These are phyloP conservation scores for Clepsis dumicolana DNA, from an alignment of 2,888 invertebrate genomes.

Conservation along the genomic window DNA sequence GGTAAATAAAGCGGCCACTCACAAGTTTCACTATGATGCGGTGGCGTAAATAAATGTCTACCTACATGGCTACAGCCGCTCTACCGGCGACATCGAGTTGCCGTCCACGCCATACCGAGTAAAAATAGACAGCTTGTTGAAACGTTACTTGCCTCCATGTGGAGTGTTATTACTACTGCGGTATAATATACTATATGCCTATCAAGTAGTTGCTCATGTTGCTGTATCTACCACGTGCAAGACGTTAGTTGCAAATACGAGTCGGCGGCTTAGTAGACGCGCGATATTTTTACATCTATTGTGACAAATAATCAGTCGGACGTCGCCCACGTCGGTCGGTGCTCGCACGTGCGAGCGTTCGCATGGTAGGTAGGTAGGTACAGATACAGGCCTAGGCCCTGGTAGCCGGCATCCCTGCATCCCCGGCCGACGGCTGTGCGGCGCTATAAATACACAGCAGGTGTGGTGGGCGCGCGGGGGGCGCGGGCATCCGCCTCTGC, in stretches of 20 bases:
- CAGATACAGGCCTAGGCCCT: conserved; percentile 68
- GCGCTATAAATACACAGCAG: conserved; percentile 85
- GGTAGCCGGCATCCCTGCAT: conserved; percentile 79
- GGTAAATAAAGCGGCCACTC: neutral
- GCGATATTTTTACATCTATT: conserved; percentile 76
- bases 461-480: conserved; percentile 77
- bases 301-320: conserved; percentile 73
- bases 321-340: conserved; percentile 64
- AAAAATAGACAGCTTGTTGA: conserved; percentile 39
- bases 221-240: conserved; percentile 45
- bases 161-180: conserved; percentile 38
- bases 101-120: conserved; percentile 38
- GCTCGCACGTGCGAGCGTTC: conserved; percentile 57
- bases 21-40: conserved; percentile 20
- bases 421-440: conserved; percentile 76
- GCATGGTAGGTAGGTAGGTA: conserved; percentile 19
- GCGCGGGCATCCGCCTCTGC: conserved; percentile 82
- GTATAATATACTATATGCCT: conserved; percentile 31
- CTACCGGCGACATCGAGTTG: conserved; percentile 33
- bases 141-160: conserved; percentile 41
- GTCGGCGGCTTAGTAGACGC: conserved; percentile 59
- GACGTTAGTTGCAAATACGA: conserved; percentile 50
- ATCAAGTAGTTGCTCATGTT: conserved; percentile 42
- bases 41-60: conserved; percentile 20
- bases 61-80: conserved; percentile 26